phyloP scores from a whole-genome alignment of 2,888 invertebrate species.

The Drosophila buzzatii region DNA sequence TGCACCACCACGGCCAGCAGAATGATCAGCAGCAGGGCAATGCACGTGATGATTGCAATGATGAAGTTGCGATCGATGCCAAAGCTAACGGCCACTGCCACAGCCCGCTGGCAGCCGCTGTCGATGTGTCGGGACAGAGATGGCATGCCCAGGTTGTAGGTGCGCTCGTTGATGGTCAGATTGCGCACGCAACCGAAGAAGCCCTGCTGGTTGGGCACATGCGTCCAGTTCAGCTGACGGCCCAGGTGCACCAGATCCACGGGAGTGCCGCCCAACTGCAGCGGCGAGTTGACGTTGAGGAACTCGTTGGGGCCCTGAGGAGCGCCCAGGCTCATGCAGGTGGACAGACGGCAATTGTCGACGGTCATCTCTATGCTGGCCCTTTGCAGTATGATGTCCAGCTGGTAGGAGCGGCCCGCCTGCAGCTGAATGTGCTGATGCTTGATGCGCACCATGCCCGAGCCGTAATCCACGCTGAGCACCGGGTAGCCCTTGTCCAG shows the following conservation, averaged over 20 bases:
- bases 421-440: constrained; percentile 90
- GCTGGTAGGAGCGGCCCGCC: constrained; percentile 94
- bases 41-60: constrained; percentile 95
- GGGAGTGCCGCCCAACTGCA: constrained; percentile 93
- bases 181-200: constrained; percentile 97
- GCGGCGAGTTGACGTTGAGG: constrained; percentile 93
- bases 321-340: constrained; percentile 90
- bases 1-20: constrained; percentile 96
- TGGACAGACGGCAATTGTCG: constrained; percentile 90
- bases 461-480: constrained; percentile 94
- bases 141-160: constrained; percentile 95
- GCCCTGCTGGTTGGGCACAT: constrained; percentile 89
- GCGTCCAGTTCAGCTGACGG: constrained; percentile 89
- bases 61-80: constrained; percentile 94
- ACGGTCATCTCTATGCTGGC: constrained; percentile 91
- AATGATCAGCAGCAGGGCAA: constrained; percentile 91
- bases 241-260: constrained; percentile 88
- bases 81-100: constrained; percentile 92
- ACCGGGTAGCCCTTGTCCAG: constrained; percentile 93
- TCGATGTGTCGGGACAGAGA: constrained; percentile 90
- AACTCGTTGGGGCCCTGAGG: constrained; percentile 90
- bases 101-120: constrained; percentile 90
- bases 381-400: constrained; percentile 91
- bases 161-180: constrained; percentile 93
- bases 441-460: constrained; percentile 90